Base-by-base conservation (phyloP, 1,140 invertebrate species). In the Drosophila eugracilis region DNA sequence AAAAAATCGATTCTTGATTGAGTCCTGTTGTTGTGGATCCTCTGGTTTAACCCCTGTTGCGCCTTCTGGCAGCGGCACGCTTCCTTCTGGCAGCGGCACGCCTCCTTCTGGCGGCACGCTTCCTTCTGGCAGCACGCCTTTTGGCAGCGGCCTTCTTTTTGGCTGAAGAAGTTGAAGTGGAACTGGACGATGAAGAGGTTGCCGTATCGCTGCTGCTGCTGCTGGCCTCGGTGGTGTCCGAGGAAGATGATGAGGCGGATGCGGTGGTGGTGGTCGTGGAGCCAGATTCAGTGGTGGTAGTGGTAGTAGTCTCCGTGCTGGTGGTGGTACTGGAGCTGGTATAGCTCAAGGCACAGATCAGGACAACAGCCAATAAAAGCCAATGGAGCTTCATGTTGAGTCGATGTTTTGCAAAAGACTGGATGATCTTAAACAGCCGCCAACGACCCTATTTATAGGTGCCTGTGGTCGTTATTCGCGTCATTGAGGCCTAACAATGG, bases 301-400 rank as follows among this genome's bases (percentile, higher is more conserved):
- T 1, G 21, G 55, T 5, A 12, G 6, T 22, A 14, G 5, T 4
- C 10, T 12, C 17, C 17, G 39, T 42, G 9, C 1, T 0, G 3
- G 21, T 22, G 36, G 15, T 21, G 1, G 17, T n/a, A 14, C 30
- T 17, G 7, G 37, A 3, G 7, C 14, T 12, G n/a, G 22, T 9
- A 17, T 28, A 3, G 26, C 7, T 44, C 0, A 67, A 9, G 21
- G 22, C 17, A 22, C 65, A 67, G 21, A 67, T 17, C 10, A 67
- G 63, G 28, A 41, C 36, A 4, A 69, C 62, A 5, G 60, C 65
- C 22, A 69, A 22, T 0, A 69, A 28, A 36, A 69, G 45, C 45
- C 37, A 69, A 28, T 69, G 65, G 12, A 69, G 62, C 37, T 69
- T 69, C 65, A 69, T 69, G 2, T 22, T 36, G 24, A 9, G 21